Evolutionary conservation across 2,797 vertebrate genomes (phyloP), one percentile per base, ranked within the genome.

Genomic region (Paedocypris micromegethes): DNA sequence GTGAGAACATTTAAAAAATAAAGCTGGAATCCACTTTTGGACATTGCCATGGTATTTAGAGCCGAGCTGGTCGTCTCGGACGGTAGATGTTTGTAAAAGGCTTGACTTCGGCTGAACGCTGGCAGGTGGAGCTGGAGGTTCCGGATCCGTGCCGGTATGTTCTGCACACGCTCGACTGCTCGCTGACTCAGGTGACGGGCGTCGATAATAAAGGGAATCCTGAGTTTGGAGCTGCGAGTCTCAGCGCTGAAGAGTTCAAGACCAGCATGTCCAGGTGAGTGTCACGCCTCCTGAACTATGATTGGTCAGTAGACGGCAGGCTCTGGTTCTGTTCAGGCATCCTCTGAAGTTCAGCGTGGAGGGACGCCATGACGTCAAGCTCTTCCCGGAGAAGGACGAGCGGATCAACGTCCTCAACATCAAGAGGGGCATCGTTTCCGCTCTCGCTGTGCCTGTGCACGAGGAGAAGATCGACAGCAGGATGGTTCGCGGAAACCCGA

Each of bases 401-500:
- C 84, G 90, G 6, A 81, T 80, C 23, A 92, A 92, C 58, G 89
- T 93, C 70, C 81, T 99, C 66, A 99, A 99, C 85, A 84, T 98
- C 80, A 99, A 99, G 85, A 92, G 95, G 72, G 96, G 96, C 37
- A 94, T 99, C 72, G 80, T 98, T 72, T 95, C 96, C 46, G 87
- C 91, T 40, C 83, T 99, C 38, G 86, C 93, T 75, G 91, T 92
- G 62, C 94, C 95, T 74, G 75, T 84, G 43, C 81, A 93, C 75
- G 83, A 90, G 47, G 84, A 88, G 49, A 80, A 89, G 6, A 80
- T 65, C 63, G 87, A 85, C 69, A 84, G 74, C 64, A 69, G 73
- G 40, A 87, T 87, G 88, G 90, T 91, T 73, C 8, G 65, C 9
- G 52, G 1, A 74, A 59, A 37, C 38, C 4, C 43, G 0, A 43